These are phyloP conservation scores for Luperina nickerlii DNA, from an alignment of 2,888 invertebrate genomes.

Conservation along the genomic window DNA sequence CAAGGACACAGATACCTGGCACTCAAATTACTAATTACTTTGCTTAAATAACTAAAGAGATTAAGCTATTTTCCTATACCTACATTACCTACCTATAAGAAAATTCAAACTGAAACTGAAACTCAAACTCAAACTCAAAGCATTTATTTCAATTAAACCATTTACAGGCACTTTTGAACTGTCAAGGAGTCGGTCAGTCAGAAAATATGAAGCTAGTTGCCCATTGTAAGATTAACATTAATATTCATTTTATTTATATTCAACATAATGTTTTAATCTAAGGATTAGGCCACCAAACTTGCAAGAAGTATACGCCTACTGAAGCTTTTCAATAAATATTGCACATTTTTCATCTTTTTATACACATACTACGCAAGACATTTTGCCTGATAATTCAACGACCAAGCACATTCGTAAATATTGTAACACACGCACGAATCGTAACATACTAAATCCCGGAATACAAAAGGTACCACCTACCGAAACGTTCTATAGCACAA, in stretches of 20 bases:
- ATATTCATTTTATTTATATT: not conserved
- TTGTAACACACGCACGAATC: conserved; percentile 24
- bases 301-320: too few relatives aligned
- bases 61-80: not conserved
- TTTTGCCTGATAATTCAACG: conserved; percentile 13
- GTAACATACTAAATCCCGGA: conserved; percentile 24
- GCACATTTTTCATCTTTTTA: not conserved
- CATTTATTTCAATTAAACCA: too few relatives aligned
- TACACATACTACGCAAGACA: not conserved
- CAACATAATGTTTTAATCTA: not conserved
- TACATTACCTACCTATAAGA: not conserved
- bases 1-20: not conserved
- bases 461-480: conserved; percentile 11
- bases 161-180: too few relatives aligned
- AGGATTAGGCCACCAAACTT: not conserved
- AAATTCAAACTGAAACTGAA: not conserved
- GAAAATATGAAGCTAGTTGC: too few relatives aligned
- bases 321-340: not conserved
- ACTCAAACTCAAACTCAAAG: too few relatives aligned
- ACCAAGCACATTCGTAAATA: conserved; percentile 27
- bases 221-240: not conserved
- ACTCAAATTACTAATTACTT: conserved; percentile 24
- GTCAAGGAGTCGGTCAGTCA: too few relatives aligned
- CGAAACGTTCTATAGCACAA: not conserved
- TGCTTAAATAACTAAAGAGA: not conserved